A percentile compares a stretch with the other conserved stretches of the same genome.
These are phyloP conservation scores for Operophtera brumata DNA, from an alignment of 2,888 invertebrate genomes.

Conservation along the genomic window DNA sequence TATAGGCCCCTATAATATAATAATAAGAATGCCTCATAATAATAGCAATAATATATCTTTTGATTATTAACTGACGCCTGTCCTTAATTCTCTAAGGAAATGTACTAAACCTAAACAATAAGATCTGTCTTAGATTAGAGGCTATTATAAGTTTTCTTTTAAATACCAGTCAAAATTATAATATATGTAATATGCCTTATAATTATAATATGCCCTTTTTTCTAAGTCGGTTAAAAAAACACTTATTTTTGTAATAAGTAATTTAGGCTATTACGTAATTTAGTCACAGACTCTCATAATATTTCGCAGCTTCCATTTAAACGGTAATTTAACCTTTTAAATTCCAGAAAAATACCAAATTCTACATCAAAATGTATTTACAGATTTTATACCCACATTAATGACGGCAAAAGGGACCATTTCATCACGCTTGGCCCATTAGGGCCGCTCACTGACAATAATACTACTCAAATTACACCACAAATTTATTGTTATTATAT, in stretches of 20 bases:
- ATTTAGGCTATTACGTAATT: neutral
- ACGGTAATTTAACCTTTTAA: constrained; percentile 21
- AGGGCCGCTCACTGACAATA: constrained; percentile 57
- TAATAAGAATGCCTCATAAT: too few relatives aligned
- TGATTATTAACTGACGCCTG: too few relatives aligned
- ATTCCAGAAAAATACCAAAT: constrained; percentile 24
- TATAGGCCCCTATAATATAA: too few relatives aligned
- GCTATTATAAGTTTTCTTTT: too few relatives aligned
- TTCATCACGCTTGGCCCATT: constrained; percentile 68
- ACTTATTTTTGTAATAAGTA: neutral
- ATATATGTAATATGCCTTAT: too few relatives aligned
- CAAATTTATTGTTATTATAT: constrained; percentile 66
- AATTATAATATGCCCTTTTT: too few relatives aligned
- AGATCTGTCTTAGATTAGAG: too few relatives aligned
- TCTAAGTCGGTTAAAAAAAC: neutral
- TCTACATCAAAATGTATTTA: constrained; percentile 34
- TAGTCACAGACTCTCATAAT: neutral
- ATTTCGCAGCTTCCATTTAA: neutral
- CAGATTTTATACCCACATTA: constrained; percentile 36
- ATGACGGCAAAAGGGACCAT: constrained; percentile 47
- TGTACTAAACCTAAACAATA: too few relatives aligned
- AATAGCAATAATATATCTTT: too few relatives aligned
- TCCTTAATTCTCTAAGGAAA: too few relatives aligned
- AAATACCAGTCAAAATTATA: too few relatives aligned
- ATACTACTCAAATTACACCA: constrained; percentile 59